These are phyloP conservation scores for Phalanger gymnotis DNA, from an alignment of 2,797 vertebrate genomes.

Conservation along the genomic window DNA sequence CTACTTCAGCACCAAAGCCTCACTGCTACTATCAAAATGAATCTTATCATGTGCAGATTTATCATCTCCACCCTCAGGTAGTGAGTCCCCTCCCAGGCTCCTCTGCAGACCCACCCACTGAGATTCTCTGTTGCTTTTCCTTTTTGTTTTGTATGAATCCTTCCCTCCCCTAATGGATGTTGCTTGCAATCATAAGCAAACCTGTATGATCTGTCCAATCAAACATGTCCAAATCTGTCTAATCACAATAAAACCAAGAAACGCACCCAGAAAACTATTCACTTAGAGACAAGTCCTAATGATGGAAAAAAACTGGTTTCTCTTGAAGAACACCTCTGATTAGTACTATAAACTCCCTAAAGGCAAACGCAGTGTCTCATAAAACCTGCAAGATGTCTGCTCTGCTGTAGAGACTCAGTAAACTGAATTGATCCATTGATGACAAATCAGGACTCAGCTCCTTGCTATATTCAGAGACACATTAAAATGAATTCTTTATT, in stretches of 20 bases:
- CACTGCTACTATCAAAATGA: neutral
- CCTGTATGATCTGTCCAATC: neutral
- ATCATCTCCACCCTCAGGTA: neutral
- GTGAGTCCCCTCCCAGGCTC: neutral
- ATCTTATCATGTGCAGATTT: neutral
- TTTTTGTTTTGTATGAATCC: neutral
- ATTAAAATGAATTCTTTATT: neutral
- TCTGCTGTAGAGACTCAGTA: conserved; percentile 6
- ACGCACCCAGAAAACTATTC: neutral
- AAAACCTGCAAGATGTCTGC: neutral
- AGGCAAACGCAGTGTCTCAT: neutral
- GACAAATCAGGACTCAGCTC: neutral
- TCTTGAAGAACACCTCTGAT: neutral
- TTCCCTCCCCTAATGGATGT: neutral
- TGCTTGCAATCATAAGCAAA: conserved; percentile 23
- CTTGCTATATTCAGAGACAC: neutral
- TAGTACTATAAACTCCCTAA: neutral
- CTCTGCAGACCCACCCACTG: neutral
- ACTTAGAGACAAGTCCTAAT: neutral
- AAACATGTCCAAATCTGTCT: neutral
- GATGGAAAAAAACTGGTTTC: neutral
- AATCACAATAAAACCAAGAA: neutral
- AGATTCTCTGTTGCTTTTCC: neutral
- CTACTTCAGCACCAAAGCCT: neutral
- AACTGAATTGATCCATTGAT: conserved; percentile 10